These are phyloP conservation scores for Lathamus discolor DNA, from an alignment of 2,113 vertebrate species.

Conservation along the genomic window DNA sequence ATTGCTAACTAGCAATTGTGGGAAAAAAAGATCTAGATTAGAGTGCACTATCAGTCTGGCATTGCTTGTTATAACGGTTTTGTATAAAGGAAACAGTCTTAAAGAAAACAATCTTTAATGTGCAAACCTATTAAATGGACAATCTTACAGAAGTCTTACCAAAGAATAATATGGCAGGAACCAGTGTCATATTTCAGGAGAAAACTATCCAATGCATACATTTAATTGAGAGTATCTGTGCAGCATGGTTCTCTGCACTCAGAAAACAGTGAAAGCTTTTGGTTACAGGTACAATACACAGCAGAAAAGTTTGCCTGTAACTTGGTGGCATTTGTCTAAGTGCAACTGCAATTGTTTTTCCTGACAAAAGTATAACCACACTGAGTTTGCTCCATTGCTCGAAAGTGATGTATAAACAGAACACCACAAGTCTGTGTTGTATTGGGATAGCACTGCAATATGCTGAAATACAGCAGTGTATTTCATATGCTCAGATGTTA, in stretches of 20 bases:
- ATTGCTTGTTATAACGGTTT: background rate
- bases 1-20: background rate
- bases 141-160: background rate
- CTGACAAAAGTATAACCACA: background rate
- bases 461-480: background rate
- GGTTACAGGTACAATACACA: background rate
- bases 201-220: background rate
- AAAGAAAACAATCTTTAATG: background rate
- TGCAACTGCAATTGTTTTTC: background rate
- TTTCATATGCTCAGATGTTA: background rate
- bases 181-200: background rate
- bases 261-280: background rate
- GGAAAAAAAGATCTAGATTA: background rate
- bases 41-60: background rate
- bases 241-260: background rate
- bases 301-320: background rate
- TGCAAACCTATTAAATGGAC: background rate
- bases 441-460: background rate
- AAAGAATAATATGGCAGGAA: background rate
- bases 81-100: background rate
- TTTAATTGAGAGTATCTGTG: background rate
- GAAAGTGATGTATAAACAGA: background rate
- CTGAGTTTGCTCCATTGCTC: background rate
- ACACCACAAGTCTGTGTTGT: background rate
- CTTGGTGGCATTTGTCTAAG: background rate